Evolutionary conservation across 2,888 invertebrate species (phyloP).

Genomic region (Drosophila diplacantha): DNA sequence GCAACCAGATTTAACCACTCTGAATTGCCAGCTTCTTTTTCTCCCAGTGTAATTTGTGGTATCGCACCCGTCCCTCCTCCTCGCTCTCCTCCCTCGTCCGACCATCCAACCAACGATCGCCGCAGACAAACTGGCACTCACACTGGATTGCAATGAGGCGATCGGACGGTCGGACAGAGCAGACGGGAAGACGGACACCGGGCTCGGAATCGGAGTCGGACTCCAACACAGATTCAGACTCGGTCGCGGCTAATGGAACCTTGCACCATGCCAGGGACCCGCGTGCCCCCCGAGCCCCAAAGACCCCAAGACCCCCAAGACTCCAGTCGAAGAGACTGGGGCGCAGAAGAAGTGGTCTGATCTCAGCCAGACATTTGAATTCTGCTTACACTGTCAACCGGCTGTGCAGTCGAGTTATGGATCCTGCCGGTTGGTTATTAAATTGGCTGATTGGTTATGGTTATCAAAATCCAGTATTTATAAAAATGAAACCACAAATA

Average conservation of each 20-base stretch:
- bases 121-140: slow-evolving; percentile 71
- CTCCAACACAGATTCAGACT: slow-evolving; percentile 17
- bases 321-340: slow-evolving; percentile 4
- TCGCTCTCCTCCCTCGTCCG: slow-evolving; percentile 9
- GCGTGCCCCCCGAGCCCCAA: neutral
- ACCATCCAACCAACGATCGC: slow-evolving; percentile 47
- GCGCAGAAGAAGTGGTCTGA: slow-evolving; percentile 23
- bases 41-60: slow-evolving; percentile 21
- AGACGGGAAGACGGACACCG: slow-evolving; percentile 16
- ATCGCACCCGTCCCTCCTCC: slow-evolving; percentile 5
- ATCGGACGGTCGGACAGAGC: slow-evolving; percentile 9
- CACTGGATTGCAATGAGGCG: slow-evolving; percentile 65
- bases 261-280: slow-evolving; percentile 44
- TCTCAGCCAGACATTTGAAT: slow-evolving; percentile 26
- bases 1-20: neutral
- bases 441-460: slow-evolving; percentile 24
- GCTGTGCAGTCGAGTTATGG: slow-evolving; percentile 14
- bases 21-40: neutral
- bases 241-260: slow-evolving; percentile 59
- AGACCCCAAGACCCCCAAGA: neutral
- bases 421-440: slow-evolving; percentile 12
- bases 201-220: slow-evolving; percentile 15
- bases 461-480: slow-evolving; percentile 4
- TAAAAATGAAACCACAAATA: slow-evolving; percentile 14
- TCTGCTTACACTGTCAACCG: slow-evolving; percentile 12